phyloP scores from a whole-genome alignment of 2,797 vertebrate species.

The Microctenopoma lineatum region DNA sequence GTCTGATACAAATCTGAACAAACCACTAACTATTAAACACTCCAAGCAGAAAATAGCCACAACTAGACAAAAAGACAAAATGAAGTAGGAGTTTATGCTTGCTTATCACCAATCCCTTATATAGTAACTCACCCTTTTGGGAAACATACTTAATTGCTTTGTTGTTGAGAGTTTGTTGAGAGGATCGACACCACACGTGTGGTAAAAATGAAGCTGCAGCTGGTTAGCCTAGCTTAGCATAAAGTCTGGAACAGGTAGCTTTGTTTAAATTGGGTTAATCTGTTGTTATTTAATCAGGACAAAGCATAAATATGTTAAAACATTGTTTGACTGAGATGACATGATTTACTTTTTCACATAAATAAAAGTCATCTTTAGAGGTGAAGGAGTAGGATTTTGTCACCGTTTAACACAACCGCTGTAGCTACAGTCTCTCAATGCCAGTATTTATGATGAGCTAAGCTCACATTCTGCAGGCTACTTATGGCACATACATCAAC shows the following conservation, averaged over 20 bases:
- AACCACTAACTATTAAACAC: neutral
- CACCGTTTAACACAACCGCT: neutral
- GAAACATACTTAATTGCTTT: neutral
- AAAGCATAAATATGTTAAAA: neutral
- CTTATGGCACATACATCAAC: too few relatives aligned
- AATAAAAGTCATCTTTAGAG: too few relatives aligned
- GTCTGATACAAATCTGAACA: neutral
- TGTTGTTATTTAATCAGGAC: neutral
- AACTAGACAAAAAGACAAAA: conserved; percentile 15
- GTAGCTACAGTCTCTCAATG: neutral
- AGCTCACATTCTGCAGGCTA: neutral
- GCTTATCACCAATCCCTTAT: neutral
- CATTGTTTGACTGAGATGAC: too few relatives aligned
- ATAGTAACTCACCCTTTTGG: neutral
- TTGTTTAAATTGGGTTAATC: neutral
- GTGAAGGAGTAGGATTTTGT: neutral
- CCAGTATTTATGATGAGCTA: neutral
- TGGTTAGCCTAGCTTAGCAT: conserved; percentile 18
- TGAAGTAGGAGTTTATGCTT: neutral
- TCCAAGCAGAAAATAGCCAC: neutral
- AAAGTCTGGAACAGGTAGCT: neutral
- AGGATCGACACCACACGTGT: neutral
- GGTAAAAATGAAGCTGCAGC: neutral
- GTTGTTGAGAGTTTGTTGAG: neutral
- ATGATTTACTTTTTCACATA: too few relatives aligned